Conservation (phyloP, 2,113 vertebrate genomes). For the Acrocephalus arundinaceus region DNA sequence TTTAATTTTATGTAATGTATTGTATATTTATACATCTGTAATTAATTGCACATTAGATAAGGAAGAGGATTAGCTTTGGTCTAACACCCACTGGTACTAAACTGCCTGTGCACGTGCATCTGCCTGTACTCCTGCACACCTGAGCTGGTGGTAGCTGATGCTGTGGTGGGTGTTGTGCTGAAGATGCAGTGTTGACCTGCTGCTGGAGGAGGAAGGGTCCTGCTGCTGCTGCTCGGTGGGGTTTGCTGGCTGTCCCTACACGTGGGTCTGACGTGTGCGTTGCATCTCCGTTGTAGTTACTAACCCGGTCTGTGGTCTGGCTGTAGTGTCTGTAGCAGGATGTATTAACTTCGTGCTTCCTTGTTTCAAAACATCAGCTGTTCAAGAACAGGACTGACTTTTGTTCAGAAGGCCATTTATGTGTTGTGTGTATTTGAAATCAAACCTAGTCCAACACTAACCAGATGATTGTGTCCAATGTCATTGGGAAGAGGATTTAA, state of each 20-base stretch:
- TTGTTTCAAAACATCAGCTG: conserved; percentile 54
- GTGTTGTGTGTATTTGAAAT: not conserved
- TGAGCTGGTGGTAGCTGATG: not conserved
- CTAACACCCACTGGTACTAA: not conserved
- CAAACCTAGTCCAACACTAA: not conserved
- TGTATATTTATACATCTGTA: conserved; percentile 89
- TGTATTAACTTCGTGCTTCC: conserved; percentile 75
- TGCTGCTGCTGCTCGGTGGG: conserved; percentile 52
- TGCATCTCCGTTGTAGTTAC: conserved; percentile 16
- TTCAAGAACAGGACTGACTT: conserved; percentile 58
- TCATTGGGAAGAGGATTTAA: not conserved
- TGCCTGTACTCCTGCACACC: not conserved
- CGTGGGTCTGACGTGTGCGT: not conserved
- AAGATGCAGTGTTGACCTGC: conserved; percentile 33
- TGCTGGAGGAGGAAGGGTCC: conserved; percentile 26
- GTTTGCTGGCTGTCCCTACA: conserved; percentile 74
- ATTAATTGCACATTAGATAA: conserved; percentile 85
- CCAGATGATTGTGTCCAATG: conserved; percentile 11
- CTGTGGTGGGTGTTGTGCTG: not conserved
- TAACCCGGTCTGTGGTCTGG: not conserved
- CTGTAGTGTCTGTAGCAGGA: conserved; percentile 37
- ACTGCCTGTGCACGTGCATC: not conserved
- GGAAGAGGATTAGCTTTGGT: not conserved
- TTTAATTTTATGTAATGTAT: conserved; percentile 73
- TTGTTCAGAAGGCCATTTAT: conserved; percentile 79